phyloP scores from a whole-genome alignment of 1,140 invertebrate species.

The Druon quercuslanigerum region DNA sequence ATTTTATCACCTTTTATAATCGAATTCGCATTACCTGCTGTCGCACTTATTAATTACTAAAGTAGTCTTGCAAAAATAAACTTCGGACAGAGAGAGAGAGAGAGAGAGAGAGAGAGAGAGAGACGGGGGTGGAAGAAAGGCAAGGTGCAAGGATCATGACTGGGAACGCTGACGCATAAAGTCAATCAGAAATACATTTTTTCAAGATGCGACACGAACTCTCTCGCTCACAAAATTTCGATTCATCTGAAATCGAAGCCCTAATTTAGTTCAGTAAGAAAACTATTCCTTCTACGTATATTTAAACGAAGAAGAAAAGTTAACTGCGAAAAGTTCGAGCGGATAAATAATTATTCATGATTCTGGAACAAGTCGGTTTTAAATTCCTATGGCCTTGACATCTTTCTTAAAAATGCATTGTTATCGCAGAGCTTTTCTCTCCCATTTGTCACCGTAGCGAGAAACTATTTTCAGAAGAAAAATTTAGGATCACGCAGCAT shows the following conservation, averaged over 20 bases:
- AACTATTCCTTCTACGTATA: neutral
- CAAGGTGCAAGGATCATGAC: neutral
- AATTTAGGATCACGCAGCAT: neutral
- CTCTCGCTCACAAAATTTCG: neutral
- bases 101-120: neutral
- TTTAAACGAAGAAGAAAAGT: neutral
- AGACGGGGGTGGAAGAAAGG: neutral
- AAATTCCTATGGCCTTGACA: slow-evolving; percentile 18
- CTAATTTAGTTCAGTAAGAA: neutral
- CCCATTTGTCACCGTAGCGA: slow-evolving; percentile 1
- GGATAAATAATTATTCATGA: slow-evolving; percentile 17
- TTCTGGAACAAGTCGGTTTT: slow-evolving; percentile 2
- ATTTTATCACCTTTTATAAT: no score
- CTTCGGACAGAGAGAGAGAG: no score
- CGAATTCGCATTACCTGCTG: no score
- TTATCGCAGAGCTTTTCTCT: slow-evolving; percentile 13
- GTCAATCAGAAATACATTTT: neutral
- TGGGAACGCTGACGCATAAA: neutral
- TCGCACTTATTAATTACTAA: no score
- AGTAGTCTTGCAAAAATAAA: no score
- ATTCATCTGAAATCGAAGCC: neutral
- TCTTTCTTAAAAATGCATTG: slow-evolving; percentile 26
- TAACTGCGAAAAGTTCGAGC: neutral
- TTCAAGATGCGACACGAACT: neutral
- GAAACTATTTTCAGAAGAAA: neutral